Evolutionary conservation across 2,888 invertebrate genomes (phyloP), one percentile per base, ranked within the genome.

Genomic region (Agrilus biguttatus): DNA sequence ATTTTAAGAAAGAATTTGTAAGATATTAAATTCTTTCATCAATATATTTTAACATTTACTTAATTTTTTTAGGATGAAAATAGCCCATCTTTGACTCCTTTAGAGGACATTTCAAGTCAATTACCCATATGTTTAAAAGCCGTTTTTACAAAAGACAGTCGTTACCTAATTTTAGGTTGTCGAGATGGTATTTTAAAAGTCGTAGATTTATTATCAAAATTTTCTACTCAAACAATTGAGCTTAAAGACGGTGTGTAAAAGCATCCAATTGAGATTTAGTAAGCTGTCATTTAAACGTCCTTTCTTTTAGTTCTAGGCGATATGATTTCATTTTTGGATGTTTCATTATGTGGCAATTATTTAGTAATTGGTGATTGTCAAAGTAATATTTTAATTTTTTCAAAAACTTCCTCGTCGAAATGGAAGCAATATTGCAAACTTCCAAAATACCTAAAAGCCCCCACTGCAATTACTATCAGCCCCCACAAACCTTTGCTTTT

Each of bases 381-480:
- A 41, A 76, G 82, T 45, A 72, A 74, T 39, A 74, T 90, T 35
- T 72, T 73, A 1, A 71, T 87, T 12, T 23, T 23, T 8, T 89
- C 83, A 77, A 49, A 46, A 38, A 39, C 49, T 10, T 52, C 49
- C n/a, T 49, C 47, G 45, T 69, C 62, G 48, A 68, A 63, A 32
- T 69, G 66, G 54, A 54, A 55, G 58, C 63, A 69, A 51, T 57
- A 72, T 42, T 74, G 77, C 45, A 72, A 73, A 40, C 63, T 91
- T 50, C 91, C 91, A 0, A 76, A 70, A 28, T 83, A 85, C 57
- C 65, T 67, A 10, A 79, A 74, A 47, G 72, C 80, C 33, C 80
- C 83, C 1, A 83, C 84, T 0, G 83, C 88, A 0, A 55, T 91
- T 50, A 72, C 77, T 1, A 70, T 90, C 36, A 78, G 83, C 56